A percentile compares a stretch with the other conserved stretches of the same genome.
phyloP scores from a whole-genome alignment of 2,888 invertebrate species.

The Onchidella celtica region DNA sequence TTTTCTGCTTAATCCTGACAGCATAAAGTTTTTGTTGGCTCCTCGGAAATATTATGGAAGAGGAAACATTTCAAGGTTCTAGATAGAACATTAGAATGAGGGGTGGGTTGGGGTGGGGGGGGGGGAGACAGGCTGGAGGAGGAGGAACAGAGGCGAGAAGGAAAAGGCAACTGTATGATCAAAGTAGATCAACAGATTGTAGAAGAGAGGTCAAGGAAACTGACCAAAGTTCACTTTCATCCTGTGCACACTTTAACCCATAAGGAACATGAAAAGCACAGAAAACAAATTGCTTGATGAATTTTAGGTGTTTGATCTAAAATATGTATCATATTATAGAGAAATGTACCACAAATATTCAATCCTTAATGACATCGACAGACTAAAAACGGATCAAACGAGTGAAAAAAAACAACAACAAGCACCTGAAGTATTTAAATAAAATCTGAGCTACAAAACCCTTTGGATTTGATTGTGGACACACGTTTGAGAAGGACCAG shows the following conservation, averaged over 20 bases:
- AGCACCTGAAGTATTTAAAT: background rate
- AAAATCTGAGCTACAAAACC: too few species aligned
- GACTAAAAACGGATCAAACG: background rate
- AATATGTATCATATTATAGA: too few species aligned
- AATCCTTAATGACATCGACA: too few species aligned
- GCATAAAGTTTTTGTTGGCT: slow-evolving; percentile 27
- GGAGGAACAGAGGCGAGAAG: slow-evolving; percentile 1
- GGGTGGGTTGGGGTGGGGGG: background rate
- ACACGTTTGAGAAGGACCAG: too few species aligned
- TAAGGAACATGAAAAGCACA: too few species aligned
- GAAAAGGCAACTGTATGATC: too few species aligned
- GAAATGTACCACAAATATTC: too few species aligned
- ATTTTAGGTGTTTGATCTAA: too few species aligned
- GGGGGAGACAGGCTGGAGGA: background rate
- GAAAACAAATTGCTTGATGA: too few species aligned
- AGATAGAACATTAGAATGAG: background rate
- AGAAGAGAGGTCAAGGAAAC: background rate
- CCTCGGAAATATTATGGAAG: background rate
- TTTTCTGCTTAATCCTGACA: slow-evolving; percentile 40
- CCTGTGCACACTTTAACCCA: too few species aligned
- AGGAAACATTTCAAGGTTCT: background rate
- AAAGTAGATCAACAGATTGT: background rate
- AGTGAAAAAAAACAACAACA: background rate
- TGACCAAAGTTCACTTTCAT: too few species aligned
- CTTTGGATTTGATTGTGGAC: too few species aligned